Conservation (phyloP, 2,888 invertebrate species). For the Aporophyla nigra region DNA sequence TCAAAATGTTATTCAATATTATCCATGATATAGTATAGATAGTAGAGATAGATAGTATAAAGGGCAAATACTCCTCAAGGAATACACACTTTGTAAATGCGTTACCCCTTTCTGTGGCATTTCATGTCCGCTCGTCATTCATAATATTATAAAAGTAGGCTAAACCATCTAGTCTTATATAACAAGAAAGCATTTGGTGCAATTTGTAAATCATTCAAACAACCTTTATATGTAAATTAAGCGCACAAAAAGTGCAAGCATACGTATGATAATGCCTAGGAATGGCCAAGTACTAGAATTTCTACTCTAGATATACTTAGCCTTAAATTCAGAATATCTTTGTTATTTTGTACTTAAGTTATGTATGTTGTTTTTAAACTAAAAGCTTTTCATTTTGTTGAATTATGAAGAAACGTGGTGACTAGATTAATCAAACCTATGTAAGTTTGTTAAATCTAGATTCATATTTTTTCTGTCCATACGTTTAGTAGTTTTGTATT, state of each 20-base stretch:
- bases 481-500: not conserved
- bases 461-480: conserved; percentile 6
- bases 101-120: conserved; percentile 14
- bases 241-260: conserved; percentile 37
- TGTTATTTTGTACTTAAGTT: not conserved
- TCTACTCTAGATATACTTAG: conserved; percentile 25
- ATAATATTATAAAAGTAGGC: conserved; percentile 8
- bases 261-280: conserved; percentile 24
- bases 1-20: too few relatives aligned
- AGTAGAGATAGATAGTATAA: not conserved
- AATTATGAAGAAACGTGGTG: conserved; percentile 9
- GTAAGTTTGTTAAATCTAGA: conserved; percentile 4
- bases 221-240: conserved; percentile 43
- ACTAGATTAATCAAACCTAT: not conserved
- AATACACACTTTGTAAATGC: not conserved
- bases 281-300: conserved; percentile 36
- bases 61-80: not conserved
- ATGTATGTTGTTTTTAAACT: not conserved
- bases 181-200: conserved; percentile 35
- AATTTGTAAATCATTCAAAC: conserved; percentile 43
- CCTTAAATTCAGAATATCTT: conserved; percentile 7
- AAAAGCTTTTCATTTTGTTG: not conserved
- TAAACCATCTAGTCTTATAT: conserved; percentile 13
- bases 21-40: too few relatives aligned
- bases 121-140: conserved; percentile 9